Base-by-base conservation (phyloP, 2,797 vertebrate genomes). In the Sebastes hubbsi region DNA sequence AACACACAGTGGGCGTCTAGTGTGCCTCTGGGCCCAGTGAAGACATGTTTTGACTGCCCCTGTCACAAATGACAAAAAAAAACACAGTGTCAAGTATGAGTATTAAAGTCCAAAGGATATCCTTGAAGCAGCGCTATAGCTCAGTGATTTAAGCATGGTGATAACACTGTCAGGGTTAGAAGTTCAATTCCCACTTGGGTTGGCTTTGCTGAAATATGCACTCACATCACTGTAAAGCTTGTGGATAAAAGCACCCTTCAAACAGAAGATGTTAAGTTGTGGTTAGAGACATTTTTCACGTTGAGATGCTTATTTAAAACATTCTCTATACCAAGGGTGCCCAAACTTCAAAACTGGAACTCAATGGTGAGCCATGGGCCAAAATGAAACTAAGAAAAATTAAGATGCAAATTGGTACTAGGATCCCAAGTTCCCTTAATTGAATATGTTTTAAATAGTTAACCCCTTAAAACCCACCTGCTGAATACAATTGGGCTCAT, bases 31-130 rank as follows among this genome's bases (percentile, higher is more conserved):
- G 77, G 89, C 52, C 83, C 75, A 29, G 69, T 68, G 78, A 81
- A 87, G 87, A 87, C 77, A 83, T 91, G 86, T 91, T 92, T 89
- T 91, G 89, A 90, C 90, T 86, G 86, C 29, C 52, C 73, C 84
- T 91, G 91, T 92, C 90, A 94, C 73, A 87, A 80, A 81, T 75
- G 77, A 84, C 78, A 18, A 75, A 66, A 77, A 73, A 88, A 42
- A 38, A 64, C 70, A 84, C 49, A n/a, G 49, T 75, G 66, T 87
- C 85, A 88, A 80, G 80, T 71, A 64, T 75, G 73, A 88, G 83
- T 55, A 89, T 83, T 79, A 83, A 83, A 83, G 72, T 86, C 79
- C 74, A 89, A 83, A 77, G 84, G 61, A 83, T 80, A 79, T 88
- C 67, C 65, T 81, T 79, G 42, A 79, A 86, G 60, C 34, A 55